Percentiles rank a stretch among this genome's conserved stretches.
These are phyloP conservation scores for Pluvianellus socialis DNA, from an alignment of 2,113 vertebrate genomes.

Conservation along the genomic window DNA sequence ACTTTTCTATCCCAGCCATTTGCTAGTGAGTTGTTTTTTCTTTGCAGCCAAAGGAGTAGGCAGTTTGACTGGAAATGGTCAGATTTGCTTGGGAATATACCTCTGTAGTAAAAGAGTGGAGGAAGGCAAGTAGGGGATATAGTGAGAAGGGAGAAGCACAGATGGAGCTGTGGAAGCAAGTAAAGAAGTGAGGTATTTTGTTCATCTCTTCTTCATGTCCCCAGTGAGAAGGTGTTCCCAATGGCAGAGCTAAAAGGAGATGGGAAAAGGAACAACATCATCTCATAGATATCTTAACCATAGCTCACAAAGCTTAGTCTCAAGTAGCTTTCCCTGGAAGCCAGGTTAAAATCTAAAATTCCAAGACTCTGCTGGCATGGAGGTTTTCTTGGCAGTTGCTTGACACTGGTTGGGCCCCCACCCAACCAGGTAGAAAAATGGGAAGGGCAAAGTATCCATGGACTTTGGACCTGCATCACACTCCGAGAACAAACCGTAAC, in stretches of 20 bases:
- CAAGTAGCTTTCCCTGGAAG: background rate
- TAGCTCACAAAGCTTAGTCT: background rate
- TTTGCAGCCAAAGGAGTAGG: background rate
- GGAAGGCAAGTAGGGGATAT: background rate
- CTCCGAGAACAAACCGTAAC: background rate
- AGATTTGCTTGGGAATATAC: background rate
- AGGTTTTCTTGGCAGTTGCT: background rate
- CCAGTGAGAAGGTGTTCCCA: background rate
- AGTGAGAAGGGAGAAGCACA: background rate
- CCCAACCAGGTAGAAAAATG: background rate
- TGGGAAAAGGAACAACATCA: background rate
- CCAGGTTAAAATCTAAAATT: background rate
- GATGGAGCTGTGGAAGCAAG: background rate
- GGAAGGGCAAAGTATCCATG: background rate
- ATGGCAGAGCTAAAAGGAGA: background rate
- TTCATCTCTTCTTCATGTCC: background rate
- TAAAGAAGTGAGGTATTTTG: background rate
- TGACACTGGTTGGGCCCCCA: background rate
- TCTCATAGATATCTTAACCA: background rate
- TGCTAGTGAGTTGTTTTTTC: background rate
- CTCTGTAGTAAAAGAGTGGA: background rate
- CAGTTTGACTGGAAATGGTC: background rate
- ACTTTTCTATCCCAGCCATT: background rate
- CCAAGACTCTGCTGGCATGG: background rate
- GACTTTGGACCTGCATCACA: background rate